Percentiles rank a stretch among this genome's conserved stretches.
Conservation (phyloP, 2,888 invertebrate genomes). For the Epirrita christyi region DNA sequence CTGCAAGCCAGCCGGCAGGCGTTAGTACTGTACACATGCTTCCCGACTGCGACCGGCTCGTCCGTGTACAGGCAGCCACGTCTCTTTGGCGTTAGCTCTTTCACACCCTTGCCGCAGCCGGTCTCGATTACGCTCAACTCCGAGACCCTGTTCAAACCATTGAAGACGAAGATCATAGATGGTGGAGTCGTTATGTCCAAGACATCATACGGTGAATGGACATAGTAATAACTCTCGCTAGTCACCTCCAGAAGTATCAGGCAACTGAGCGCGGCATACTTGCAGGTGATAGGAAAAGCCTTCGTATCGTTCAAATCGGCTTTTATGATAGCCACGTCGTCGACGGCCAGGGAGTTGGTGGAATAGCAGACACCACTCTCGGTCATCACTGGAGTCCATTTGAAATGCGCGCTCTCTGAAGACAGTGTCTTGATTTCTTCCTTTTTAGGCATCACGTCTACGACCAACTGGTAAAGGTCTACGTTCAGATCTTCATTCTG, state of each 20-base stretch:
- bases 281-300: slow-evolving; percentile 59
- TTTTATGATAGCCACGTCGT: slow-evolving; percentile 68
- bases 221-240: slow-evolving; percentile 43
- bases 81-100: slow-evolving; percentile 69
- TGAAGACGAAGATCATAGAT: slow-evolving; percentile 53
- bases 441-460: slow-evolving; percentile 75
- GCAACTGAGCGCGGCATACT: slow-evolving; percentile 62
- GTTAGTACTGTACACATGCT: slow-evolving; percentile 19
- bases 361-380: slow-evolving; percentile 87
- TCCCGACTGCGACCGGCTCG: slow-evolving; percentile 6
- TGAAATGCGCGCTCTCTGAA: slow-evolving; percentile 58
- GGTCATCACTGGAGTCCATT: slow-evolving; percentile 85
- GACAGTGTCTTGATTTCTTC: slow-evolving; percentile 73
- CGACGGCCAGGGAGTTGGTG: slow-evolving; percentile 85
- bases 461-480: slow-evolving; percentile 66
- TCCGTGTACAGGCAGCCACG: slow-evolving; percentile 80
- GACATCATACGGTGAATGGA: slow-evolving; percentile 86
- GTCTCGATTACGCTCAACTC: slow-evolving; percentile 76
- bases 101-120: slow-evolving; percentile 70
- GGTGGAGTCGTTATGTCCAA: slow-evolving; percentile 69
- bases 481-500: slow-evolving; percentile 59
- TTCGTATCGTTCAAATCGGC: slow-evolving; percentile 48
- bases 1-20: slow-evolving; percentile 72
- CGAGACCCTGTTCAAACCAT: slow-evolving; percentile 64
- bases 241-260: slow-evolving; percentile 60